These are phyloP conservation scores for Bradypodion ventrale DNA, from an alignment of 2,797 vertebrate genomes.

Conservation along the genomic window DNA sequence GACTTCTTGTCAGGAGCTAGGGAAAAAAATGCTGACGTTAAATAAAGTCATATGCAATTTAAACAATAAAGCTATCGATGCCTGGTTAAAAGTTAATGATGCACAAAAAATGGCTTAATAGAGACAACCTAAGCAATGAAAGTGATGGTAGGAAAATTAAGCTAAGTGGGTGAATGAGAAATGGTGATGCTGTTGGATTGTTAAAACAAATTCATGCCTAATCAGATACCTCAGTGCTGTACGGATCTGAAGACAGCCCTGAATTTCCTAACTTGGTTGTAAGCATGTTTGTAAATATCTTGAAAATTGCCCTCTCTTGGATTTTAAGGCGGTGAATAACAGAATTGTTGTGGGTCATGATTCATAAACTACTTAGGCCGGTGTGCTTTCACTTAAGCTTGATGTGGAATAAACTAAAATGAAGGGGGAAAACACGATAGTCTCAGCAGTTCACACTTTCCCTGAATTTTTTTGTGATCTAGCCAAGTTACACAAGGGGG, in stretches of 20 bases:
- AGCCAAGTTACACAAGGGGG: neutral
- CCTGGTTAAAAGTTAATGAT: slow-evolving; percentile 97
- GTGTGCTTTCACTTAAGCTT: neutral
- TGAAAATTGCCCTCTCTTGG: slow-evolving; percentile 40
- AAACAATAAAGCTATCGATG: slow-evolving; percentile 95
- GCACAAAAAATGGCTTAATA: slow-evolving; percentile 92
- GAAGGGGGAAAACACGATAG: neutral
- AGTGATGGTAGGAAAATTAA: slow-evolving; percentile 87
- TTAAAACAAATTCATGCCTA: slow-evolving; percentile 83
- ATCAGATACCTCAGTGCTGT: slow-evolving; percentile 67
- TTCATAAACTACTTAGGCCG: neutral
- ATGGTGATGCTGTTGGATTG: slow-evolving; percentile 81
- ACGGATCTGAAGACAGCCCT: slow-evolving; percentile 46
- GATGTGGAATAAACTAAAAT: neutral
- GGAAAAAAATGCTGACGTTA: slow-evolving; percentile 96
- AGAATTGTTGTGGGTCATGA: slow-evolving; percentile 13
- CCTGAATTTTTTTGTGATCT: slow-evolving; percentile 11
- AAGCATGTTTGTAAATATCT: slow-evolving; percentile 33
- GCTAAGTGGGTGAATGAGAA: slow-evolving; percentile 86
- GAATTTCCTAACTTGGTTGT: slow-evolving; percentile 33
- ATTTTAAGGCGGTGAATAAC: slow-evolving; percentile 13
- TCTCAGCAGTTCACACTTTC: neutral
- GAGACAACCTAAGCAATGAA: slow-evolving; percentile 87
- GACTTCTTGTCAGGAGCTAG: slow-evolving; percentile 94
- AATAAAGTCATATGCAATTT: slow-evolving; percentile 92